Evolutionary conservation across 2,113 vertebrate species (phyloP), one percentile per base, ranked within the genome.

Genomic region (Coryphaenoides rupestris): DNA sequence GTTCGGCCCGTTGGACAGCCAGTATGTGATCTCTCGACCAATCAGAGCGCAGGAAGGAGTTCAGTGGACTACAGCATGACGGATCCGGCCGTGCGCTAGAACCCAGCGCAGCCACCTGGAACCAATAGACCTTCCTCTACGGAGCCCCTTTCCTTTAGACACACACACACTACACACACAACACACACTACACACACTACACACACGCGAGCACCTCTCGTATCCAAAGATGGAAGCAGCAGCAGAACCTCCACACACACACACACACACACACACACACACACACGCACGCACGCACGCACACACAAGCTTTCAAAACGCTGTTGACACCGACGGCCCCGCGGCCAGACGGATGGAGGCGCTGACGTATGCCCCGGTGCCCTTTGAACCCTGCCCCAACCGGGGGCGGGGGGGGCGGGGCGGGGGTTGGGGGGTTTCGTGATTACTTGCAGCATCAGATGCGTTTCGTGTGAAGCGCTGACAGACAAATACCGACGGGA

Each of bases 121-220:
- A 89, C 80, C 85, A 84, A 87, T 89, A 86, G 85, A 84, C 85
- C 84, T 85, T 86, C 75, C 82, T 83, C 73, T n/a, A 4, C 68
- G 81, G 79, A 75, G 76, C 78, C 76, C 81, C 79, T 55, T 69
- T 81, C 71, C 74, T 67, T 40, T 40, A 40, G 33, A 7, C 33
- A 5, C 33, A 40, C 4, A 6, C 33, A 40, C 33, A 40, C 33
- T n/a, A 17, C 16, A 52, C 49, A 52, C 49, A 52, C 16, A 52
- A 52, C 16, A 52, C 16, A 52, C 16, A 52, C 16, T n/a, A 52
- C 16, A 52, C 16, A 52, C 16, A 52, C 16, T n/a, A 52, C 16
- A 52, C 16, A 52, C 49, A 52, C 49, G 17, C 16, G 17, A 4
- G 17, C 16, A 52, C 16, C n/a, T n/a, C n/a, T n/a, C n/a, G n/a